phyloP scores from a whole-genome alignment of 2,113 vertebrate genomes.

The Tragelaphus scriptus region DNA sequence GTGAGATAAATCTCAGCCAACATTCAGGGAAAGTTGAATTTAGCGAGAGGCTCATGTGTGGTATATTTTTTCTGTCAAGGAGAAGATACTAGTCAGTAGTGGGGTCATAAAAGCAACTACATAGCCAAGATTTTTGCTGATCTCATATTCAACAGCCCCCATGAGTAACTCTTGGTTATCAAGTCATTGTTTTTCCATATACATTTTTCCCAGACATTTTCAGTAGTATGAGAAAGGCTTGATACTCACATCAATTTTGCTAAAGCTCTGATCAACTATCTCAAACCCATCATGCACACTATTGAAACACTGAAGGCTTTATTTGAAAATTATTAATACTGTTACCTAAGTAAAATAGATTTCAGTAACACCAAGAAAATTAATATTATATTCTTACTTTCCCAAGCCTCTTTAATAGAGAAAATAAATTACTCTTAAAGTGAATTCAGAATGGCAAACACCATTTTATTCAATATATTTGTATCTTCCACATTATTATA shows the following conservation, averaged over 20 bases:
- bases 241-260: neutral
- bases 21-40: conserved; percentile 3
- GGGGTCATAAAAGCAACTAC: conserved; percentile 17
- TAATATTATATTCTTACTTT: neutral
- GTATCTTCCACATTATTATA: neutral
- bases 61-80: conserved; percentile 38
- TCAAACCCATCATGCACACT: neutral
- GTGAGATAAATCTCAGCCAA: conserved; percentile 31
- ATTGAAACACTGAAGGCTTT: neutral
- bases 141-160: neutral
- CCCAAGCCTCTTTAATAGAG: neutral
- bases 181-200: neutral
- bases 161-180: neutral
- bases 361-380: neutral
- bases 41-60: conserved; percentile 2
- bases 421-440: neutral
- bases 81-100: neutral
- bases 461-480: neutral
- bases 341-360: neutral
- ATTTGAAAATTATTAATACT: neutral
- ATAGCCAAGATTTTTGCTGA: neutral
- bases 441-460: neutral
- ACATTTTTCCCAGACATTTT: neutral
- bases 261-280: neutral
- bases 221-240: neutral